Conservation (phyloP, 2,888 invertebrate genomes). For the Anthrax anthrax region DNA sequence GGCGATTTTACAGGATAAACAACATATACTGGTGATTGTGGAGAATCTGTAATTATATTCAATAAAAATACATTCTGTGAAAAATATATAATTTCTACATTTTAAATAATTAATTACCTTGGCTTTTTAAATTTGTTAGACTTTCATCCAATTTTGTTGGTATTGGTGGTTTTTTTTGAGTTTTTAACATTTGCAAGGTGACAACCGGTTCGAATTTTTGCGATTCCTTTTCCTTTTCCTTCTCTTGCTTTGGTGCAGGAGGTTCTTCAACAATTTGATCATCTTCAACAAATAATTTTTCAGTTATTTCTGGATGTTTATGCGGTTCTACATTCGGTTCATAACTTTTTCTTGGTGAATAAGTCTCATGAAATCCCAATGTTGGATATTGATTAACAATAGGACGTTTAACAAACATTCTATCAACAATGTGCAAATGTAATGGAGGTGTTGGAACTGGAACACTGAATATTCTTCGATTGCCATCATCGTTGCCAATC, state of each 20-base stretch:
- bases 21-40: constrained; percentile 36
- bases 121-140: background rate
- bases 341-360: background rate
- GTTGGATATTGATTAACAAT: constrained; percentile 2
- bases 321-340: constrained; percentile 7
- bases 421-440: constrained; percentile 17
- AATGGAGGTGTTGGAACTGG: constrained; percentile 17
- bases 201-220: constrained; percentile 40
- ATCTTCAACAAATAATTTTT: constrained; percentile 29
- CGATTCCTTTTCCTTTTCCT: constrained; percentile 22
- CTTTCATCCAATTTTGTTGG: constrained; percentile 3
- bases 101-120: background rate
- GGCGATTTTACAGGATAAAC: constrained; percentile 43
- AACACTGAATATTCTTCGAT: constrained; percentile 28
- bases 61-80: background rate
- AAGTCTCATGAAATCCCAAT: background rate
- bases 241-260: constrained; percentile 32
- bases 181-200: constrained; percentile 55
- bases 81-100: background rate
- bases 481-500: constrained; percentile 16
- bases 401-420: constrained; percentile 22
- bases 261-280: constrained; percentile 32
- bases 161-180: constrained; percentile 32
- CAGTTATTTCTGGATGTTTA: constrained; percentile 25
- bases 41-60: constrained; percentile 2